phyloP scores from a whole-genome alignment of 2,797 vertebrate genomes.

The Danio tinwini region DNA sequence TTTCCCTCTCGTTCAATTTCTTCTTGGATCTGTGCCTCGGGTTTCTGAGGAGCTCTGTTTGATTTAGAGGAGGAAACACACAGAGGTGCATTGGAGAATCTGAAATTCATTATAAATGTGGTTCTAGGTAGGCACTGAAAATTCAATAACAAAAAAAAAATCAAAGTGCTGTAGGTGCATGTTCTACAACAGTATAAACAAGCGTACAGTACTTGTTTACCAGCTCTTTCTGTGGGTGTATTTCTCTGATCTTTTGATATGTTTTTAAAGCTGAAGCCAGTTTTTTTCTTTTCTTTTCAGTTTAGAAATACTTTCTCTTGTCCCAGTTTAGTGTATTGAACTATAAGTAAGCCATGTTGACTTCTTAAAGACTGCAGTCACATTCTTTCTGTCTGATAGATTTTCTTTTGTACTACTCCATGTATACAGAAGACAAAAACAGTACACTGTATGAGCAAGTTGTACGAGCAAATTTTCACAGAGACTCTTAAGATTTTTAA shows the following conservation, averaged over 20 bases:
- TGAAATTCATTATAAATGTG: constrained; percentile 21
- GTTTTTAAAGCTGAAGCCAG: background rate
- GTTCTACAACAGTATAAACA: constrained; percentile 11
- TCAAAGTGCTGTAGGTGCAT: background rate
- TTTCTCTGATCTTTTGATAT: background rate
- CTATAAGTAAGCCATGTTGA: background rate
- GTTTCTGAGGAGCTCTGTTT: constrained; percentile 11
- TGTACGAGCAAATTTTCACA: too few relatives aligned
- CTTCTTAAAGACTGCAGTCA: background rate
- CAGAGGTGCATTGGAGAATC: background rate
- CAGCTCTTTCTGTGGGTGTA: background rate
- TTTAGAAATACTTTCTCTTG: background rate
- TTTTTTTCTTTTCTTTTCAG: background rate
- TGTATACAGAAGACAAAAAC: too few relatives aligned
- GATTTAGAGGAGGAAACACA: background rate
- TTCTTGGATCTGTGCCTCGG: background rate
- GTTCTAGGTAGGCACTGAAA: background rate
- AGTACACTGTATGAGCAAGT: too few relatives aligned
- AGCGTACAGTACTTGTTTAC: background rate
- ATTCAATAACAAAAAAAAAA: background rate
- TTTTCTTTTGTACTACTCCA: too few relatives aligned
- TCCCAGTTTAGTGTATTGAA: background rate
- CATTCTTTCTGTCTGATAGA: too few relatives aligned
- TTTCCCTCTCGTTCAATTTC: constrained; percentile 45
- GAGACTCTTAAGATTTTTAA: too few relatives aligned